Base-by-base conservation (phyloP, 2,888 invertebrate species). In the Brassicogethes aeneus region DNA sequence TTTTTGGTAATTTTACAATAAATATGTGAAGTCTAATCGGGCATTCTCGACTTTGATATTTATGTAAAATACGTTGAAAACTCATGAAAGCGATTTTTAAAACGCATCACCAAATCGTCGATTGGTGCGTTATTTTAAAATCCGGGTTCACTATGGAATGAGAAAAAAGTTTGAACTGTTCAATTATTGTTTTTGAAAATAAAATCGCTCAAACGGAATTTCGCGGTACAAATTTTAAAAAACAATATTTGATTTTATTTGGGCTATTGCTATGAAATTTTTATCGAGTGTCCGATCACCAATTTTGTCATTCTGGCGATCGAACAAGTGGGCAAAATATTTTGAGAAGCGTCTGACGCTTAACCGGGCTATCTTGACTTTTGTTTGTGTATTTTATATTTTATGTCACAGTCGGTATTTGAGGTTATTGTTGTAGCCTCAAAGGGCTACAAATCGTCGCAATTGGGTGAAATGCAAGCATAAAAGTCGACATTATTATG, bases 11-110 rank as follows among this genome's bases (percentile, higher is more conserved):
- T 65, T 68, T 68, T 67, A 68, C 69, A 64, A 67, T 68, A 68
- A 67, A 68, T 68, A 67, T 65, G 62, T n/a, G n/a, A 8, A 55
- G 68, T 68, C 69, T 61, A 62, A 66, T 68, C 68, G 69, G 69
- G 68, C 68, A 61, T 54, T 47, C 52, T 65, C 64, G 65, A 66
- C 65, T 60, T 56, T 55, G 5, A 67, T 67, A 68, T 68, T 67
- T 68, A 64, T 67, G 68, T 66, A 68, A 68, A 68, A 66, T 67
- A 68, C 66, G 61, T 57, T 32, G 47, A 40, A 44, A 36, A 37
- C 32, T 33, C 34, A 32, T 34, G 45, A 16, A 10, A 35, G 23
- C 10, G 10, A 7, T 23, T 23, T 23, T 23, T 23, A 23, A 23
- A 23, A 23, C 5, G 23, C 7, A 7, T 38, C 15, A 15, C 5